Conservation (phyloP, 2,888 invertebrate genomes). For the Aplocera efformata region DNA sequence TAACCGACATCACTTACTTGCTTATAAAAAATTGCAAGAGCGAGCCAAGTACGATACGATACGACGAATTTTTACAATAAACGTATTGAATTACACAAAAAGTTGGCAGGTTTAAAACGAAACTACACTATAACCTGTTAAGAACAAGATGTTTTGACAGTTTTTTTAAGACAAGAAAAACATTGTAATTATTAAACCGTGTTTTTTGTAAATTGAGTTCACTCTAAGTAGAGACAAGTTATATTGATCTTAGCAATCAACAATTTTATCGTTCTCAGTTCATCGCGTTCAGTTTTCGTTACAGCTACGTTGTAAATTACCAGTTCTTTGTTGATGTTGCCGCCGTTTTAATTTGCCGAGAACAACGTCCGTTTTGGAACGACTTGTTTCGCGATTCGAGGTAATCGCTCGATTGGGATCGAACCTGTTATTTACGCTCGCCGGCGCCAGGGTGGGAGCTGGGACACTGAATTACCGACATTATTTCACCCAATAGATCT, state of each 20-base stretch:
- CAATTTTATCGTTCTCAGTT: constrained; percentile 36
- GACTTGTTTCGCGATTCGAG: constrained; percentile 31
- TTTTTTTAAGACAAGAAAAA: no score
- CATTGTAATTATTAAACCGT: no score
- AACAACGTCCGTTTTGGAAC: constrained; percentile 37
- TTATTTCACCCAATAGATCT: not conserved
- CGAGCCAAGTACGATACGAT: no score
- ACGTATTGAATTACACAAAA: no score
- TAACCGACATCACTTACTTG: no score
- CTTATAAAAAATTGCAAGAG: no score
- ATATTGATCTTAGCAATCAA: constrained; percentile 28
- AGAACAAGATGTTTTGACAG: no score
- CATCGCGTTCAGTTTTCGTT: constrained; percentile 33
- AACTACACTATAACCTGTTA: no score
- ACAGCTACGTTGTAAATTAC: constrained; percentile 41
- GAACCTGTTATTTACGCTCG: constrained; percentile 46
- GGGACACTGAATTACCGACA: not conserved
- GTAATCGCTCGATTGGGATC: constrained; percentile 31
- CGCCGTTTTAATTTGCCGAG: constrained; percentile 55
- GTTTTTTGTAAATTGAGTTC: no score
- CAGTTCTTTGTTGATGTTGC: constrained; percentile 45
- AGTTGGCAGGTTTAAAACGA: no score
- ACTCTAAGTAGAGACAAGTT: constrained; percentile 17
- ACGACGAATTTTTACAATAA: no score
- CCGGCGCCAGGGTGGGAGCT: constrained; percentile 12